phyloP scores from a whole-genome alignment of 1,140 invertebrate species.

The Caerostris darwini region DNA sequence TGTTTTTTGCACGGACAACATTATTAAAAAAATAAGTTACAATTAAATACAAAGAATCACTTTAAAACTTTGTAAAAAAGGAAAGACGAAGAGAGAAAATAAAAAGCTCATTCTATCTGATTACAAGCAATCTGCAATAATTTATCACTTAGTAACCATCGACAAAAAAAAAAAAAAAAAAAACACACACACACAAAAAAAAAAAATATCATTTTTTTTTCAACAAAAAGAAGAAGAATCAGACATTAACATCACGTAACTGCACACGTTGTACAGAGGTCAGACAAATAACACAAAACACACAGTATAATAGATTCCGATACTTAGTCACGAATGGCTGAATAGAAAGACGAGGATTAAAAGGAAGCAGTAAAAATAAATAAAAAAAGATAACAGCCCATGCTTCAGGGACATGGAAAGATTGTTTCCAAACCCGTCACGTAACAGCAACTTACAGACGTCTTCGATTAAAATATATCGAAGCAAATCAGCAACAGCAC shows the following conservation, averaged over 20 bases:
- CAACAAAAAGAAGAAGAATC: not conserved
- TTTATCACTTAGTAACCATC: not conserved
- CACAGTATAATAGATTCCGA: conserved; percentile 34
- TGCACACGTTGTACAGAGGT: not conserved
- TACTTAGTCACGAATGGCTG: conserved; percentile 63
- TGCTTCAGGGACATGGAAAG: not conserved
- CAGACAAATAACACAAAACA: conserved; percentile 18
- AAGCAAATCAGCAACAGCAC: not conserved
- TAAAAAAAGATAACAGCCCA: not conserved
- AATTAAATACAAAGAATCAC: not conserved
- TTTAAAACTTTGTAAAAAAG: not conserved
- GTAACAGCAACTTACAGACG: conserved; percentile 34
- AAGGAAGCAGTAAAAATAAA: not conserved
- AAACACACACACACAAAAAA: not conserved
- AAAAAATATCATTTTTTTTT: not conserved
- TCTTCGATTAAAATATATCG: conserved; percentile 68
- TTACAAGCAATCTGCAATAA: not conserved
- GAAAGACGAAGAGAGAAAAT: not conserved
- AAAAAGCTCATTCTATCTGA: not conserved
- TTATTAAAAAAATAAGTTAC: not conserved
- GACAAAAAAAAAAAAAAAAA: not conserved
- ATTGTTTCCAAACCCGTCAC: conserved; percentile 40
- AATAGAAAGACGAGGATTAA: not conserved
- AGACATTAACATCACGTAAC: not conserved
- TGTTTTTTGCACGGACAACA: not conserved